A percentile compares a stretch with the other conserved stretches of the same genome.
phyloP scores from a whole-genome alignment of 1,140 invertebrate genomes.

The Rhyacophila brunnea region DNA sequence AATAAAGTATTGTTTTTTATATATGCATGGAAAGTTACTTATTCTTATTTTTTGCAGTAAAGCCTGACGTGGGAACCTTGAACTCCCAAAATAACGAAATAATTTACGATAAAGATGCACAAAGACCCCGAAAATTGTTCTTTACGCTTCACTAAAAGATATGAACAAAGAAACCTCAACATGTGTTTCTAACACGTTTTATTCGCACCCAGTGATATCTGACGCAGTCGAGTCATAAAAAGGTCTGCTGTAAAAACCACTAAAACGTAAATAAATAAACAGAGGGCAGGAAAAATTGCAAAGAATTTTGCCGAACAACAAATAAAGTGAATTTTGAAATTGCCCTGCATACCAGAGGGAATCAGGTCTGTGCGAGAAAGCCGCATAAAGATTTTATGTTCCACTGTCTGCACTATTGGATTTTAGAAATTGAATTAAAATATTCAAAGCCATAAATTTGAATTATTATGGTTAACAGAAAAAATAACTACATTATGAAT shows the following conservation, averaged over 20 bases:
- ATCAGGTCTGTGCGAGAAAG: slow-evolving; percentile 4
- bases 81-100: too few species aligned
- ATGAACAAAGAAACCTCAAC: slow-evolving; percentile 20
- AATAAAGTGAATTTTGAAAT: slow-evolving; percentile 29
- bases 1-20: too few species aligned
- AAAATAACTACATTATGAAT: too few species aligned
- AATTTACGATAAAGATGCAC: too few species aligned
- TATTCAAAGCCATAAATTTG: too few species aligned
- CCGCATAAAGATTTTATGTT: not conserved
- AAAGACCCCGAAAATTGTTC: not conserved
- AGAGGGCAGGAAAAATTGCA: not conserved
- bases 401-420: too few species aligned
- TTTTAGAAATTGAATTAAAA: too few species aligned
- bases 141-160: slow-evolving; percentile 4
- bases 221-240: not conserved
- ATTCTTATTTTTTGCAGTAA: too few species aligned
- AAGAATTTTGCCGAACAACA: slow-evolving; percentile 25
- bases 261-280: slow-evolving; percentile 9
- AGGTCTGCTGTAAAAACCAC: not conserved
- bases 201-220: slow-evolving; percentile 2
- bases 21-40: too few species aligned
- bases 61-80: too few species aligned
- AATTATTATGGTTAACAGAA: too few species aligned
- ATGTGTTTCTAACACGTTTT: slow-evolving; percentile 6
- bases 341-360: slow-evolving; percentile 19